Conservation (phyloP, 2,888 invertebrate species). For the Tipula vernalis region DNA sequence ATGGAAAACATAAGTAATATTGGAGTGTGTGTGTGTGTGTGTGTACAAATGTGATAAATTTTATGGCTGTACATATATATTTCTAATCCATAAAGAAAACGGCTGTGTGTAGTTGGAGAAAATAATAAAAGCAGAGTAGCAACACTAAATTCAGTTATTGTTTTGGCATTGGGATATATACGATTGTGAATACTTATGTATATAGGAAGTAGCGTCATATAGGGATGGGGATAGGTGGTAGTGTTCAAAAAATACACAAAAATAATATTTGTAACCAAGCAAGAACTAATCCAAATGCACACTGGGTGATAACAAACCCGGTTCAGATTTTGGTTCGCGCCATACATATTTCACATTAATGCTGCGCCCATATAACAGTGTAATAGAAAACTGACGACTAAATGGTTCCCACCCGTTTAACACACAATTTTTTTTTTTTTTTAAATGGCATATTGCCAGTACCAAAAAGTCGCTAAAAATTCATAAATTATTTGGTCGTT, state of each 20-base stretch:
- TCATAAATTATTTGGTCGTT: not conserved
- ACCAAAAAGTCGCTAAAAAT: not conserved
- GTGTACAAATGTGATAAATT: not conserved
- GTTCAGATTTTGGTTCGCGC: not conserved
- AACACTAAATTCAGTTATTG: not conserved
- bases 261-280: not conserved
- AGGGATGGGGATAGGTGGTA: not conserved
- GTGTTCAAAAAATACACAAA: not conserved
- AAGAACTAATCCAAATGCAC: not conserved
- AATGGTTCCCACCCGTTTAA: slow-evolving; percentile 4
- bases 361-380: not conserved
- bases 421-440: not conserved
- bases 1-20: slow-evolving; percentile 4
- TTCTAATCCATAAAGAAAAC: not conserved
- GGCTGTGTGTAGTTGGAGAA: not conserved
- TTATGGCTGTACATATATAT: not conserved
- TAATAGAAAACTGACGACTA: not conserved
- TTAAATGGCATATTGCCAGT: not conserved
- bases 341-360: not conserved
- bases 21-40: not conserved
- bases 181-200: not conserved
- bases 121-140: not conserved
- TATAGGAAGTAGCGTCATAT: not conserved
- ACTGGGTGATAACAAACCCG: not conserved
- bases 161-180: not conserved